These are phyloP conservation scores for Paedocypris micromegethes DNA, from an alignment of 2,797 vertebrate species.

Conservation along the genomic window DNA sequence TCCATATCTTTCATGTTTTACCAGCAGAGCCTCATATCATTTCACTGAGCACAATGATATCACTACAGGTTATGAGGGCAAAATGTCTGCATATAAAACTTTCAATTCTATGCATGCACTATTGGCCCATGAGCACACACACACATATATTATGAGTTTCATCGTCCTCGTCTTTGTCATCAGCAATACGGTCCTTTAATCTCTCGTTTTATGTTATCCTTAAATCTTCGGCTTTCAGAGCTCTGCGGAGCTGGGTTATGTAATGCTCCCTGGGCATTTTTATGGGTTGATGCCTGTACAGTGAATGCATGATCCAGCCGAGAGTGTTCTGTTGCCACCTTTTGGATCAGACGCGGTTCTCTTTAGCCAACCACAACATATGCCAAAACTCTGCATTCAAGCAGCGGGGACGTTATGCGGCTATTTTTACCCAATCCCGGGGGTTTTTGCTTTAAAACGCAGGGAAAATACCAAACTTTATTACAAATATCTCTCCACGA, in stretches of 20 bases:
- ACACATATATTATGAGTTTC: slow-evolving; percentile 12
- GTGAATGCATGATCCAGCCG: slow-evolving; percentile 30
- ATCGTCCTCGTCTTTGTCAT: slow-evolving; percentile 20
- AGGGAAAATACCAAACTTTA: too few species aligned
- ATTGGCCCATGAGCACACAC: neutral
- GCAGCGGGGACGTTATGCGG: slow-evolving; percentile 33
- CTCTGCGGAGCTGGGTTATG: slow-evolving; percentile 29
- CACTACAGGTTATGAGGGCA: neutral
- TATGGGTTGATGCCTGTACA: slow-evolving; percentile 31
- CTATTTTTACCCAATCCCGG: slow-evolving; percentile 38
- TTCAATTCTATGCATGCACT: neutral
- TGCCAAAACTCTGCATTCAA: slow-evolving; percentile 39
- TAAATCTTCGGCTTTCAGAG: slow-evolving; percentile 25
- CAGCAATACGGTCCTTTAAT: slow-evolving; percentile 28
- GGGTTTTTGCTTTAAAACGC: slow-evolving; percentile 30
- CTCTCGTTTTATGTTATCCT: slow-evolving; percentile 37
- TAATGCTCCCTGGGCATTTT: slow-evolving; percentile 28
- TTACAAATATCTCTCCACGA: neutral
- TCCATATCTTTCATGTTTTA: neutral
- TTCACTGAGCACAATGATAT: neutral
- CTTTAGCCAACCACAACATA: slow-evolving; percentile 18
- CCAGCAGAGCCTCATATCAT: neutral
- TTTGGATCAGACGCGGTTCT: slow-evolving; percentile 28
- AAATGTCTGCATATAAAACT: slow-evolving; percentile 2
- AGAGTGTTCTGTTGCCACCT: slow-evolving; percentile 29